These are phyloP conservation scores for Axis porcinus DNA, from an alignment of 2,113 vertebrate genomes.

Conservation along the genomic window DNA sequence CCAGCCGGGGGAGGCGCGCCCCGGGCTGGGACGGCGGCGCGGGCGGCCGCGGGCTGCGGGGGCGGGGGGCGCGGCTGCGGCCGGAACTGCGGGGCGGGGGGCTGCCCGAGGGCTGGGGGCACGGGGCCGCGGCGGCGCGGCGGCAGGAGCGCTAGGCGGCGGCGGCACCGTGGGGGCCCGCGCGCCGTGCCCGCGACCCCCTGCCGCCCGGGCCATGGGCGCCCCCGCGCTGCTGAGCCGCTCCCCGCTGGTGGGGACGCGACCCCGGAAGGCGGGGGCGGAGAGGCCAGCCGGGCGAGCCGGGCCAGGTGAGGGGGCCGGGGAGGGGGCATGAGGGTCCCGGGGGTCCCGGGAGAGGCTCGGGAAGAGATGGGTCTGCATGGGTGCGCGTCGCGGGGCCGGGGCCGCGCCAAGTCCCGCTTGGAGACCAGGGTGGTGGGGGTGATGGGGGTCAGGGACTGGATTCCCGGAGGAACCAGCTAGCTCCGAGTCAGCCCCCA, in stretches of 20 bases:
- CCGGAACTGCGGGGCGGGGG: slow-evolving; percentile 47
- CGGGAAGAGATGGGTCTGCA: background rate
- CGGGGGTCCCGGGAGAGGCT: background rate
- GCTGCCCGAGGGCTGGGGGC: slow-evolving; percentile 8
- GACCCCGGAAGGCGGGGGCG: slow-evolving; percentile 14
- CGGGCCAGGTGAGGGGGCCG: slow-evolving; percentile 52
- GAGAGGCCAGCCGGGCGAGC: background rate
- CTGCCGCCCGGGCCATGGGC: background rate
- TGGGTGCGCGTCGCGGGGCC: background rate
- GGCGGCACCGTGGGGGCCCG: background rate
- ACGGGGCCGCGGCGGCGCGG: background rate
- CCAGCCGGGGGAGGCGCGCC: slow-evolving; percentile 55
- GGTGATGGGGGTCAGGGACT: background rate
- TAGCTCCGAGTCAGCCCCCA: background rate
- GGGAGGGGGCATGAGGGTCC: background rate
- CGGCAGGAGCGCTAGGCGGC: background rate
- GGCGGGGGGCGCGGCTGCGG: slow-evolving; percentile 45
- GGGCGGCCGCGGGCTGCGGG: slow-evolving; percentile 21
- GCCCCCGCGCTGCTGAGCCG: background rate
- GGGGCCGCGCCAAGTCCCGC: background rate
- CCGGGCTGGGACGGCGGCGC: slow-evolving; percentile 1
- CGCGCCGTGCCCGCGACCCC: background rate
- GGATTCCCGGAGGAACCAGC: background rate
- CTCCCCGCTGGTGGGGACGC: background rate
- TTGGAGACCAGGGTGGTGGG: background rate